A percentile compares a stretch with the other conserved stretches of the same genome.
These are phyloP conservation scores for Steinernema khuongi DNA, from an alignment of 1,140 invertebrate genomes.

Conservation along the genomic window DNA sequence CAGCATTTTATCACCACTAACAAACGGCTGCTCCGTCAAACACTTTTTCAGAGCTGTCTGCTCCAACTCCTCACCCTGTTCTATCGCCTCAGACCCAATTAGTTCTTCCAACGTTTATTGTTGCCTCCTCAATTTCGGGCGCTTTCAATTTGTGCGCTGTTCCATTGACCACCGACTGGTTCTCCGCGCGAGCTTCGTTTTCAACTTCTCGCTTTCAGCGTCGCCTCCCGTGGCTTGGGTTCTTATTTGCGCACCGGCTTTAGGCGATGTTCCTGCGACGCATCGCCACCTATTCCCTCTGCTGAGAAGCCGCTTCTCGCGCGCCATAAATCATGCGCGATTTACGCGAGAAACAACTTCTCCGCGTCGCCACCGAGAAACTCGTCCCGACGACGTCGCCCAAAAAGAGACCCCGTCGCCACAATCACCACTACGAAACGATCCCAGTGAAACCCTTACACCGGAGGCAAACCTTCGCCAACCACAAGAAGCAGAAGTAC, in stretches of 20 bases:
- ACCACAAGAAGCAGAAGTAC: background rate
- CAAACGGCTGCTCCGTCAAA: too few relatives aligned
- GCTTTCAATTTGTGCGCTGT: background rate
- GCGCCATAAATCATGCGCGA: conserved; percentile 6
- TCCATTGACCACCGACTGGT: background rate
- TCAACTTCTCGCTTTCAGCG: background rate
- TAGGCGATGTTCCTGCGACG: background rate
- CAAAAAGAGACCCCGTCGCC: background rate
- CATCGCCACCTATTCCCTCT: background rate
- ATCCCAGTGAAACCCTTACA: background rate
- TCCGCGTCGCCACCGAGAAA: background rate
- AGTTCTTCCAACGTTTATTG: too few relatives aligned
- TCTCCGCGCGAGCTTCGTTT: background rate
- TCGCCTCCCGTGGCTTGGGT: background rate
- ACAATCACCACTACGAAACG: conserved; percentile 7
- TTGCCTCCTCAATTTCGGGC: too few relatives aligned
- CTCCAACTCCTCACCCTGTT: too few relatives aligned
- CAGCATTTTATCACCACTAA: too few relatives aligned
- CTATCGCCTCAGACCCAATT: too few relatives aligned
- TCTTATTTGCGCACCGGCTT: background rate
- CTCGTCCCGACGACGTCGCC: conserved; percentile 1
- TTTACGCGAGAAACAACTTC: background rate
- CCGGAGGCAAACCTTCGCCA: background rate
- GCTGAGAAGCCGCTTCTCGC: background rate
- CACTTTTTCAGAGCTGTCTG: too few relatives aligned